Evolutionary conservation across 2,888 invertebrate genomes (phyloP).

Genomic region (Carabus problematicus): DNA sequence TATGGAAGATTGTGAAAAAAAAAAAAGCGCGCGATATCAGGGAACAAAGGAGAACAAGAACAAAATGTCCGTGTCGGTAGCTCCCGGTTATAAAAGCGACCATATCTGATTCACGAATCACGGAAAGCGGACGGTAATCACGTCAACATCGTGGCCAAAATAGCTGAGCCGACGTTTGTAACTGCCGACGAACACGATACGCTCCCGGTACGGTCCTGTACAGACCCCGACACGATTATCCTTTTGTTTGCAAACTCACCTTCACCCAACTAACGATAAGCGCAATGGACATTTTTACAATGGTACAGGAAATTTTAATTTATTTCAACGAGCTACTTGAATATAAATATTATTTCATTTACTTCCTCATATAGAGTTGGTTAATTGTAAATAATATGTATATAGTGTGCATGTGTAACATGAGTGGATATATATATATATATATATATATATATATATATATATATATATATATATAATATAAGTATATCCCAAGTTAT

Average conservation of each 20-base stretch:
- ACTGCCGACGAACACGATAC: conserved; percentile 34
- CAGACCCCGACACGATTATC: not conserved
- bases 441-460: no score
- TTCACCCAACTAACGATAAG: no score
- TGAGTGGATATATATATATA: no score
- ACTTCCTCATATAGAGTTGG: no score
- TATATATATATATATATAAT: no score
- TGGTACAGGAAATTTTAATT: no score
- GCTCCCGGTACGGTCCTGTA: conserved; percentile 31
- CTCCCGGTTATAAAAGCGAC: conserved; percentile 45
- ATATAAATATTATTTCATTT: no score
- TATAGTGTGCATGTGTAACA: no score
- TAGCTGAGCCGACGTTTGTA: conserved; percentile 15
- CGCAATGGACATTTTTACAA: no score
- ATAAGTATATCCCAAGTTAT: no score
- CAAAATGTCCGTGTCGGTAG: conserved; percentile 28
- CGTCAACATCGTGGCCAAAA: conserved; percentile 38
- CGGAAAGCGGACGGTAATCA: conserved; percentile 43
- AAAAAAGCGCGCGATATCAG: conserved; percentile 20
- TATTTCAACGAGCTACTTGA: no score
- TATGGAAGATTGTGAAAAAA: not conserved
- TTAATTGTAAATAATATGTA: no score
- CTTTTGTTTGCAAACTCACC: not conserved
- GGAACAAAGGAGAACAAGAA: conserved; percentile 21
- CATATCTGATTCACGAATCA: conserved; percentile 44